These are phyloP conservation scores for Synodontis membranacea DNA, from an alignment of 2,113 vertebrate genomes.

Conservation along the genomic window DNA sequence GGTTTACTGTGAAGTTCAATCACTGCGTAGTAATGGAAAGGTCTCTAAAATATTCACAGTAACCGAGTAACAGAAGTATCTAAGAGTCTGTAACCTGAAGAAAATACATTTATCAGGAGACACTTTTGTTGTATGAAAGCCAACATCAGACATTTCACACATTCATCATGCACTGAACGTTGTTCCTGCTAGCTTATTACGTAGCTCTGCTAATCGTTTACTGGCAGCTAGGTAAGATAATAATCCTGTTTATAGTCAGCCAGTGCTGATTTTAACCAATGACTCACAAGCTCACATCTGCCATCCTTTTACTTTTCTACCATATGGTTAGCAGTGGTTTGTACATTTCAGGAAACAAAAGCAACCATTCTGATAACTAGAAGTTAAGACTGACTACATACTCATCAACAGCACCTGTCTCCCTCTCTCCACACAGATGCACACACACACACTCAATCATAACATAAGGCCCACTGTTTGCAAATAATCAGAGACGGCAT, in stretches of 20 bases:
- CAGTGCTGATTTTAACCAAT: neutral
- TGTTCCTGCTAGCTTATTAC: neutral
- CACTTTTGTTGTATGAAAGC: neutral
- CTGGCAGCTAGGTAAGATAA: neutral
- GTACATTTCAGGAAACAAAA: neutral
- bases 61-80: neutral
- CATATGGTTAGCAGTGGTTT: conserved; percentile 2
- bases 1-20: no score
- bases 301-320: neutral
- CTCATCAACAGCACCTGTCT: conserved; percentile 32
- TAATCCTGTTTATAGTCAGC: neutral
- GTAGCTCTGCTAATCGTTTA: neutral
- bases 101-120: neutral
- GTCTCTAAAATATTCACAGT: neutral
- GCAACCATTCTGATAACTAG: neutral
- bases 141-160: neutral
- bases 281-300: neutral
- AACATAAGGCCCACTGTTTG: conserved; percentile 25
- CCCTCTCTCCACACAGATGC: neutral
- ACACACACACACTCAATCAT: conserved; percentile 8
- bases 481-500: conserved; percentile 16
- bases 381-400: neutral
- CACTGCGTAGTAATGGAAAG: neutral
- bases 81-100: neutral
- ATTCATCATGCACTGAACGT: neutral